A percentile compares a stretch with the other conserved stretches of the same genome.
phyloP scores from a whole-genome alignment of 2,797 vertebrate genomes.

The Hemibagrus guttatus region DNA sequence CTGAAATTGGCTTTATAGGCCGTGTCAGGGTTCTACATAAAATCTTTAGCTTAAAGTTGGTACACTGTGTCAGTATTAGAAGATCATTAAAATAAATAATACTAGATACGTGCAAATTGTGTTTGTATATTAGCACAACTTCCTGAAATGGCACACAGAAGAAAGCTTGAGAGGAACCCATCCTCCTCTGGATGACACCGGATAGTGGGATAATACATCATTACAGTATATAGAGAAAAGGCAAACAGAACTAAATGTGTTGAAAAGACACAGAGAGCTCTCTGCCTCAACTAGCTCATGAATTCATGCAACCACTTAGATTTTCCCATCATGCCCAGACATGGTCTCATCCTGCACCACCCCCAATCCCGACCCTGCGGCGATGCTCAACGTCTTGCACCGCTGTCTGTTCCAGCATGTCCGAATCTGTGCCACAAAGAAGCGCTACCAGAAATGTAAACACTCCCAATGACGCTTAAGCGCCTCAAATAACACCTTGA shows the following conservation, averaged over 20 bases:
- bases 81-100: not conserved
- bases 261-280: conserved; percentile 21
- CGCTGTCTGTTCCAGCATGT: conserved; percentile 34
- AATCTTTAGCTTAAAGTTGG: not conserved
- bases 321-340: conserved; percentile 61
- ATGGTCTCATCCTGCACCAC: conserved; percentile 28
- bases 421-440: conserved; percentile 30
- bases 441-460: conserved; percentile 42
- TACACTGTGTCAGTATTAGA: not conserved
- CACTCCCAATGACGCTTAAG: conserved; percentile 35
- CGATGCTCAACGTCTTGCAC: conserved; percentile 12
- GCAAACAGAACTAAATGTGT: not conserved
- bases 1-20: not conserved
- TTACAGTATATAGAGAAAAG: conserved; percentile 1
- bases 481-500: conserved; percentile 52
- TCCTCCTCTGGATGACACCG: not conserved
- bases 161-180: not conserved
- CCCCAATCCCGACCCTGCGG: not conserved
- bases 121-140: not conserved
- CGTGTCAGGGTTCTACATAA: not conserved
- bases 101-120: not conserved
- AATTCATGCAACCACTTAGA: conserved; percentile 59
- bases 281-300: conserved; percentile 38
- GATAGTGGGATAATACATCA: conserved; percentile 18
- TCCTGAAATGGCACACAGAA: not conserved